phyloP scores from a whole-genome alignment of 2,888 invertebrate genomes.

The Lasioglossum leucozonium region DNA sequence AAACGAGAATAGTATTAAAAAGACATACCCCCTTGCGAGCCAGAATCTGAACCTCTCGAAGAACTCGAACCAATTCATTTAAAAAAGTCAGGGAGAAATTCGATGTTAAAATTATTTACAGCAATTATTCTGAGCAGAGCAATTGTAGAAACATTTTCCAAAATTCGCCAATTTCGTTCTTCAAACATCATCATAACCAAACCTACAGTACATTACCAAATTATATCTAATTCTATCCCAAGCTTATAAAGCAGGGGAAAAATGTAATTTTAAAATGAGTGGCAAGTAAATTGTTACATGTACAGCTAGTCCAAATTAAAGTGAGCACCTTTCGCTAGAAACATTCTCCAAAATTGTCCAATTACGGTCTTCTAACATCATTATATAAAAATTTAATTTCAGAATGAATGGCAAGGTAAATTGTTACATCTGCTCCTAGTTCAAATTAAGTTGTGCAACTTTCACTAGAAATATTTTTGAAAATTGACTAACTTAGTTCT shows the following conservation, averaged over 20 bases:
- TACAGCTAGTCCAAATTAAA: not conserved
- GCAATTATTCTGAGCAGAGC: too few species aligned
- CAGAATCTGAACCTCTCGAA: not conserved
- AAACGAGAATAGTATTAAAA: not conserved
- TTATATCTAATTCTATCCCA: too few species aligned
- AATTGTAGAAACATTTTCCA: not conserved
- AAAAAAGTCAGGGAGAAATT: too few species aligned
- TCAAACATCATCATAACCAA: not conserved
- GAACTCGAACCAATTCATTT: not conserved
- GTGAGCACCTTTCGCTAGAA: not conserved
- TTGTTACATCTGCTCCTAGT: too few species aligned
- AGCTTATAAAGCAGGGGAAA: too few species aligned
- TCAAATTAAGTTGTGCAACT: too few species aligned
- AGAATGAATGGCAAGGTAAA: too few species aligned
- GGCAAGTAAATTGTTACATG: not conserved
- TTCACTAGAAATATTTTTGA: not conserved
- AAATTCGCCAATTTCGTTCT: not conserved
- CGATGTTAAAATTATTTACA: too few species aligned
- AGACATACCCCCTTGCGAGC: not conserved
- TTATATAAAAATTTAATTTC: too few species aligned
- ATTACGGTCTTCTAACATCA: too few species aligned
- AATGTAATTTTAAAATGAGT: not conserved
- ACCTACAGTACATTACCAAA: too few species aligned
- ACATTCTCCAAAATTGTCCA: too few species aligned
- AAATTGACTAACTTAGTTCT: not conserved